phyloP scores from a whole-genome alignment of 2,113 vertebrate species.

The Cervus canadensis region DNA sequence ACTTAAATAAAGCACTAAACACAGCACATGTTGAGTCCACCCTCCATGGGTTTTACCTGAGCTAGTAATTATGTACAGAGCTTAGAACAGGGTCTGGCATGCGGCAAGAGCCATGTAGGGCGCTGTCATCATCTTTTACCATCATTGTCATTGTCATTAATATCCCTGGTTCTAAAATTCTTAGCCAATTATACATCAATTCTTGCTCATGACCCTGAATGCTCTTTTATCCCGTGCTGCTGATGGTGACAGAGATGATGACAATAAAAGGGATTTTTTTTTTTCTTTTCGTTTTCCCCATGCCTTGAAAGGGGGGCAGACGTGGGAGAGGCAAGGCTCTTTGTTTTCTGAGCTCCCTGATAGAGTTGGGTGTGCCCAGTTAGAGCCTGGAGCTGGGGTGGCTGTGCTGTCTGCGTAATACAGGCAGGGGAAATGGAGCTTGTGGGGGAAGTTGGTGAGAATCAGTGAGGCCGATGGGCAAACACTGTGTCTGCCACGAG shows the following conservation, averaged over 20 bases:
- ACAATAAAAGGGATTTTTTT: not conserved
- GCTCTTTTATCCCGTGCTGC: not conserved
- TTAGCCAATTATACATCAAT: not conserved
- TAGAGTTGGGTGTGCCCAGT: not conserved
- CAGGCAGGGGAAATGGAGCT: not conserved
- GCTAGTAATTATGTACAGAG: not conserved
- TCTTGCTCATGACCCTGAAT: not conserved
- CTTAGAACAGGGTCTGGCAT: not conserved
- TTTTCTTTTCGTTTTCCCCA: not conserved
- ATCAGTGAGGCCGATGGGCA: not conserved
- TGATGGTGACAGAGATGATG: not conserved
- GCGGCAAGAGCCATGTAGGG: not conserved
- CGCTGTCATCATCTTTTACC: fast-evolving
- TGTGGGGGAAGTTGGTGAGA: not conserved
- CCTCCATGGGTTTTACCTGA: not conserved
- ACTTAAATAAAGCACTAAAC: not conserved
- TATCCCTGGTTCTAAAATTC: not conserved
- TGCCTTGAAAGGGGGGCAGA: not conserved
- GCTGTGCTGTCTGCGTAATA: not conserved
- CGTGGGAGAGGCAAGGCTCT: not conserved
- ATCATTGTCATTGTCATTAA: not conserved
- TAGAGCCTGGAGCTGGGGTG: not conserved
- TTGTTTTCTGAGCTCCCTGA: not conserved
- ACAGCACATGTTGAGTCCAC: not conserved
- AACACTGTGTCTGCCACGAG: not conserved